These are phyloP conservation scores for Patiria miniata DNA, from an alignment of 35 echinoderm and acorn worm species.

Conservation along the genomic window DNA sequence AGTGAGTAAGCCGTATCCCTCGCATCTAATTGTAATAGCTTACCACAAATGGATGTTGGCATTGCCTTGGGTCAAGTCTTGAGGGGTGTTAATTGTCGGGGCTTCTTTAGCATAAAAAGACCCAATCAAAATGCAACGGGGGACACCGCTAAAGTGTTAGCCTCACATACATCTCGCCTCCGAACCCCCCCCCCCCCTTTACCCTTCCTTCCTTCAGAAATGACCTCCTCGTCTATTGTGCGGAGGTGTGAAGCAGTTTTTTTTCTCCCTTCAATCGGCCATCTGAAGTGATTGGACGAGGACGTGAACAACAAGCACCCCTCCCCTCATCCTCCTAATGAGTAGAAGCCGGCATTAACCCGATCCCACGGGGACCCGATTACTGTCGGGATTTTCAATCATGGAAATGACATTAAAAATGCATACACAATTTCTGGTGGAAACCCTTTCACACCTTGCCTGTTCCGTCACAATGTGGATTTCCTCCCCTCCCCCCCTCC, in stretches of 20 bases:
- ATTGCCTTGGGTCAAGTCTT: background rate
- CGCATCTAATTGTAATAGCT: too few relatives aligned
- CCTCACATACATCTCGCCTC: background rate
- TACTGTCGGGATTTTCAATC: conserved; percentile 21
- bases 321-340: conserved; percentile 17
- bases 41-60: too few relatives aligned
- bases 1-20: too few relatives aligned
- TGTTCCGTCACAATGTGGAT: background rate
- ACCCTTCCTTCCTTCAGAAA: conserved; percentile 1
- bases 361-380: conserved; percentile 9
- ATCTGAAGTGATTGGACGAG: conserved; percentile 11
- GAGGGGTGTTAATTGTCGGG: conserved; percentile 1
- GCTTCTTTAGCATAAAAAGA: conserved; percentile 26
- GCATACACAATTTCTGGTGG: conserved; percentile 14
- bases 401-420: conserved; percentile 34
- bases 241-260: conserved; percentile 15
- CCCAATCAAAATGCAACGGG: conserved; percentile 25
- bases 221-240: conserved; percentile 22
- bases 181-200: background rate
- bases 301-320: background rate
- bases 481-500: background rate
- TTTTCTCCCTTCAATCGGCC: background rate
- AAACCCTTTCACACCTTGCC: background rate
- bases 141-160: conserved; percentile 30
- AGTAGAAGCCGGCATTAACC: conserved; percentile 2